Percentiles rank a stretch among this genome's conserved stretches.
Evolutionary conservation across 2,797 vertebrate genomes (phyloP).

Genomic region (Chloroceryle inda): DNA sequence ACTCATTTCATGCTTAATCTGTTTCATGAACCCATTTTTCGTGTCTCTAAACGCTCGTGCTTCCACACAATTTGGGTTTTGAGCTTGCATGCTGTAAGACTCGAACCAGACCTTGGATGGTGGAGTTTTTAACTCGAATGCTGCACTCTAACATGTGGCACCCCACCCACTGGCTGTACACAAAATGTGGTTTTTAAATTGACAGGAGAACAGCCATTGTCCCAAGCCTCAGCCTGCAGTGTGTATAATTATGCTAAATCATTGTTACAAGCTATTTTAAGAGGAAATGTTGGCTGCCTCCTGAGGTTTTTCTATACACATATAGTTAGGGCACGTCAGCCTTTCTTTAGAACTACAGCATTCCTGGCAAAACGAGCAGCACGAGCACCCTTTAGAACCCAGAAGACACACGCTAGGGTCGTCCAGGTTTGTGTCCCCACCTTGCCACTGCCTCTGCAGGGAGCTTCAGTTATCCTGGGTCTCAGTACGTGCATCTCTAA

Average conservation of each 20-base stretch:
- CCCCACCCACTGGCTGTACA: constrained; percentile 9
- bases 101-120: not conserved
- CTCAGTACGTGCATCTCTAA: not conserved
- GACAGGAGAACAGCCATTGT: constrained; percentile 7
- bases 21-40: not conserved
- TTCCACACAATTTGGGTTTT: not conserved
- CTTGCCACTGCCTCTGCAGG: not conserved
- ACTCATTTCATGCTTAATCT: not conserved
- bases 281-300: constrained; percentile 1
- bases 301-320: not conserved
- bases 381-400: not conserved
- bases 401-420: not conserved
- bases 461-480: not conserved
- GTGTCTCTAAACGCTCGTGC: not conserved
- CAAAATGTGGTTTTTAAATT: constrained; percentile 17
- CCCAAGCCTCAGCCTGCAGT: constrained; percentile 15
- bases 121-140: not conserved
- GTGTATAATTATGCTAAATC: constrained; percentile 28
- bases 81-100: not conserved
- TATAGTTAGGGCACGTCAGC: not conserved
- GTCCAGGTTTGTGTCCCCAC: not conserved
- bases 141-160: not conserved
- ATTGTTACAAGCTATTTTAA: constrained; percentile 32
- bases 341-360: not conserved
- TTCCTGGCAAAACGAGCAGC: not conserved